Percentiles rank a stretch among this genome's conserved stretches.
These are phyloP conservation scores for Drosophila mulleri DNA, from an alignment of 2,888 invertebrate species.

Conservation along the genomic window DNA sequence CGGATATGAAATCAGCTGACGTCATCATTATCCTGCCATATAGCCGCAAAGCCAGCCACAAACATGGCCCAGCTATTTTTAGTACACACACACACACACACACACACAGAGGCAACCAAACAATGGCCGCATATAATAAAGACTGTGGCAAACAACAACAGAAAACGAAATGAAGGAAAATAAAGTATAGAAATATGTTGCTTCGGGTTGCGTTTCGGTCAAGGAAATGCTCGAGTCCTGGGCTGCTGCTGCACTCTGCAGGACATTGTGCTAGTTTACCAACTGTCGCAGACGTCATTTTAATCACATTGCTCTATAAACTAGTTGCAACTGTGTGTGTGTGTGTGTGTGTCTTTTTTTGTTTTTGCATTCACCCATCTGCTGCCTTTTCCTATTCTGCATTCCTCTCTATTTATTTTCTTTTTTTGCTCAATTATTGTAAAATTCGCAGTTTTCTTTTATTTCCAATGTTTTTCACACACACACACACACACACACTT, in stretches of 20 bases:
- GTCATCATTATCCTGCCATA: slow-evolving; percentile 59
- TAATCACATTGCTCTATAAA: slow-evolving; percentile 72
- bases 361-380: not conserved
- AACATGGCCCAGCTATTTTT: slow-evolving; percentile 60
- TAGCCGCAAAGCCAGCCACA: slow-evolving; percentile 28
- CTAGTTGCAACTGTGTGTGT: slow-evolving; percentile 33
- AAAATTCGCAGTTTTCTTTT: slow-evolving; percentile 32
- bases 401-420: not conserved
- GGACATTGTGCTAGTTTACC: slow-evolving; percentile 73
- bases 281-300: slow-evolving; percentile 64
- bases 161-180: slow-evolving; percentile 10
- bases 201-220: slow-evolving; percentile 75
- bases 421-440: slow-evolving; percentile 37
- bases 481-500: slow-evolving; percentile 3
- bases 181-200: slow-evolving; percentile 40
- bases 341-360: not conserved
- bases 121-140: slow-evolving; percentile 70
- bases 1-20: slow-evolving; percentile 68
- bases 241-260: slow-evolving; percentile 31
- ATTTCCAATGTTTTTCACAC: slow-evolving; percentile 8
- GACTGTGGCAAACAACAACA: slow-evolving; percentile 26
- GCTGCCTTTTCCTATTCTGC: not conserved
- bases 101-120: slow-evolving; percentile 37
- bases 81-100: slow-evolving; percentile 33
- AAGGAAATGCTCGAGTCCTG: slow-evolving; percentile 64